Conservation (phyloP, 1,140 invertebrate species). For the Ptiloglossa arizonensis region DNA sequence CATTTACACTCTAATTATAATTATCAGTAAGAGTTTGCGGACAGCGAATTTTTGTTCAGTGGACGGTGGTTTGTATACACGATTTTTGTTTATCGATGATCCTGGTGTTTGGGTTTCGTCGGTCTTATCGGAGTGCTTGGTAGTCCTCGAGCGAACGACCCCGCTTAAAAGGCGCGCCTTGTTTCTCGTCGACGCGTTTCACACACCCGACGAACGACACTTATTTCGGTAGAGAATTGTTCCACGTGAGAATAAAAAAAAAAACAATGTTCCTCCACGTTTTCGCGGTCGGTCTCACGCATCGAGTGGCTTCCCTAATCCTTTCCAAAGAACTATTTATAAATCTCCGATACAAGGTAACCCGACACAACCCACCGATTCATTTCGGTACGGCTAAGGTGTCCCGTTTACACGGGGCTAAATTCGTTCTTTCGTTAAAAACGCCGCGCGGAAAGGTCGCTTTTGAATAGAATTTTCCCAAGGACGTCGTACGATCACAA, state of each 20-base stretch:
- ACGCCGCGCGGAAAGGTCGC: neutral
- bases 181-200: no score
- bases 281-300: conserved; percentile 3
- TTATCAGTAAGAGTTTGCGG: no score
- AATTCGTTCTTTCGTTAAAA: conserved; percentile 13
- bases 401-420: conserved; percentile 11
- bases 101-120: no score
- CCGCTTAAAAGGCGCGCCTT: no score
- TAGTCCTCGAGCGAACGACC: no score
- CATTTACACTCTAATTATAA: no score
- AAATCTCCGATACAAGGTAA: conserved; percentile 32
- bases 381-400: conserved; percentile 8
- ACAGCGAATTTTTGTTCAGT: no score
- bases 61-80: no score
- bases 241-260: neutral
- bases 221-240: no score
- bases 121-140: no score
- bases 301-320: neutral
- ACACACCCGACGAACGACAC: no score
- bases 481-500: neutral
- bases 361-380: conserved; percentile 10
- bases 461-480: conserved; percentile 8
- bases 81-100: no score
- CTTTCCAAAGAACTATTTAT: conserved; percentile 37
- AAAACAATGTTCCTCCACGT: neutral